Conservation (phyloP, 1,140 invertebrate species). For the Teleopsis dalmanni region DNA sequence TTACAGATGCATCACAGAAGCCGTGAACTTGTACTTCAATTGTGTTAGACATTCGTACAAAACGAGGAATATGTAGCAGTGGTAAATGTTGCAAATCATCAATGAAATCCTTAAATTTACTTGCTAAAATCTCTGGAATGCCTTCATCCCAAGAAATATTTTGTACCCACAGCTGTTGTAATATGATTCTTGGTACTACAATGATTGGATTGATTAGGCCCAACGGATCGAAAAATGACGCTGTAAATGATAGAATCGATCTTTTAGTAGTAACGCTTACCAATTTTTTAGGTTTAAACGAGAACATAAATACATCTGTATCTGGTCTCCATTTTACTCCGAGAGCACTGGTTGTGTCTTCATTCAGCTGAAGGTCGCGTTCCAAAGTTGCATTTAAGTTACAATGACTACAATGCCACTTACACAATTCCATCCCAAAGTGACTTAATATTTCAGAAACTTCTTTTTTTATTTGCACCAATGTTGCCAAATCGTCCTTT, state of each 20-base stretch:
- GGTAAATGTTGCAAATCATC: not conserved
- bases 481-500: not conserved
- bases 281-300: not conserved
- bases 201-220: not conserved
- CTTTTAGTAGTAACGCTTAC: not conserved
- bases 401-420: slow-evolving; percentile 1
- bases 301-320: slow-evolving; percentile 1
- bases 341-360: not conserved
- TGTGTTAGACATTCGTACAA: not conserved
- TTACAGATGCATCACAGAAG: slow-evolving; percentile 41
- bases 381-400: not conserved
- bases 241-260: not conserved
- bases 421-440: not conserved
- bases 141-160: slow-evolving; percentile 3
- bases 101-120: not conserved
- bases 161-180: slow-evolving; percentile 4
- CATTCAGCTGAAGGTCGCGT: not conserved
- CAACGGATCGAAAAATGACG: slow-evolving; percentile 2
- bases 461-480: not conserved
- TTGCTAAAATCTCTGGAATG: not conserved
- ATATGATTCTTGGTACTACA: not conserved
- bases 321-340: not conserved
- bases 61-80: not conserved
- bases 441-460: not conserved
- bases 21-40: slow-evolving; percentile 22